Conservation (phyloP, 2,113 vertebrate species). For the Chroicocephalus ridibundus region DNA sequence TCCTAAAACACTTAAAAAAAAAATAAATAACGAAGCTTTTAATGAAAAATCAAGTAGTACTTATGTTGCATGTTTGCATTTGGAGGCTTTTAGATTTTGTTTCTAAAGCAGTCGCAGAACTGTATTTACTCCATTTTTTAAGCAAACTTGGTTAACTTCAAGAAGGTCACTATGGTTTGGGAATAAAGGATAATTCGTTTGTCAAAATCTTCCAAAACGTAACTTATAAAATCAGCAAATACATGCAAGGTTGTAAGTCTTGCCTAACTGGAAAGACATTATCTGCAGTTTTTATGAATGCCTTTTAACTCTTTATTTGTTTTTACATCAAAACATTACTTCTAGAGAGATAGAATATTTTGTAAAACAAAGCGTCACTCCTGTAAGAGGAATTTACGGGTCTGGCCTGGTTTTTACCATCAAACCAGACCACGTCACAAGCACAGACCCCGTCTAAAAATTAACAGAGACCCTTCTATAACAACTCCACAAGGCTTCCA, state of each 20-base stretch:
- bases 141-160: constrained; percentile 35
- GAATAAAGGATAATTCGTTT: not conserved
- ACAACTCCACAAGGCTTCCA: not conserved
- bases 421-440: not conserved
- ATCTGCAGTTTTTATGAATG: not conserved
- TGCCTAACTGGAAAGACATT: not conserved
- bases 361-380: not conserved
- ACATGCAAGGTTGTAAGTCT: rapidly evolving
- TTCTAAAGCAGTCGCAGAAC: not conserved
- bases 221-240: not conserved
- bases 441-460: not conserved
- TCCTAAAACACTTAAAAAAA: not conserved
- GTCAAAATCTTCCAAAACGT: not conserved
- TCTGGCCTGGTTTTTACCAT: not conserved
- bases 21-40: not conserved
- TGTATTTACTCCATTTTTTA: not conserved
- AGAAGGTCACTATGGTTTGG: not conserved
- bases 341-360: not conserved
- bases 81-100: not conserved
- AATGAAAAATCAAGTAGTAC: not conserved
- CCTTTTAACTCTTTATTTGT: not conserved
- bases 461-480: not conserved
- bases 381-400: not conserved
- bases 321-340: not conserved
- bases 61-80: not conserved